Conservation (phyloP, 2,113 vertebrate genomes). For the Microcebus lehilahytsara region DNA sequence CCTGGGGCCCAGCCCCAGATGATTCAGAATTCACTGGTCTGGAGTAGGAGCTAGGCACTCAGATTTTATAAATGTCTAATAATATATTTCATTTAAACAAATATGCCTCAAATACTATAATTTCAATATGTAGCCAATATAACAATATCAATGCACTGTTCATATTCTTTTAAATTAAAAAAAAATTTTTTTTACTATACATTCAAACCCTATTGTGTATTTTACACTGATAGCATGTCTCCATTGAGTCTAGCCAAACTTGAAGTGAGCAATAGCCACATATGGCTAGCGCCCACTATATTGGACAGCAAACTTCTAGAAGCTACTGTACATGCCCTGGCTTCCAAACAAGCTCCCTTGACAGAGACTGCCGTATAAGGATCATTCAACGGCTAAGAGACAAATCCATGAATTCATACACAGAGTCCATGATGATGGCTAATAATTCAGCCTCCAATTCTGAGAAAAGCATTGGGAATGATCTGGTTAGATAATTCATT, state of each 20-base stretch:
- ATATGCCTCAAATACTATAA: background rate
- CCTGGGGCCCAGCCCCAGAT: accelerated
- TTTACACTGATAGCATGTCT: accelerated
- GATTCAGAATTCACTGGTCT: background rate
- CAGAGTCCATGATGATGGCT: background rate
- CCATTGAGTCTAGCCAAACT: background rate
- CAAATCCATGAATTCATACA: background rate
- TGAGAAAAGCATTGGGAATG: background rate
- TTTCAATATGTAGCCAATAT: background rate
- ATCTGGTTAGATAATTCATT: background rate
- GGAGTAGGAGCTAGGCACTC: background rate
- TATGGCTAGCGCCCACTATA: background rate
- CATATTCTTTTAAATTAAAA: background rate
- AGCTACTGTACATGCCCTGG: background rate
- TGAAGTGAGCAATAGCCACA: background rate
- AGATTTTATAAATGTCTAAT: background rate
- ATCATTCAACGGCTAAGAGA: background rate
- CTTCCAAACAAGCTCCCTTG: background rate
- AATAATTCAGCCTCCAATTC: background rate
- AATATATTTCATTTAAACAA: background rate
- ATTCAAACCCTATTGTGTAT: background rate
- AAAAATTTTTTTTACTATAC: background rate
- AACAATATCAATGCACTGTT: background rate
- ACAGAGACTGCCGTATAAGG: background rate
- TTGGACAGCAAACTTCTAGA: background rate